Evolutionary conservation across 2,888 invertebrate genomes (phyloP), one percentile per base, ranked within the genome.

Genomic region (Poecilus cupreus): DNA sequence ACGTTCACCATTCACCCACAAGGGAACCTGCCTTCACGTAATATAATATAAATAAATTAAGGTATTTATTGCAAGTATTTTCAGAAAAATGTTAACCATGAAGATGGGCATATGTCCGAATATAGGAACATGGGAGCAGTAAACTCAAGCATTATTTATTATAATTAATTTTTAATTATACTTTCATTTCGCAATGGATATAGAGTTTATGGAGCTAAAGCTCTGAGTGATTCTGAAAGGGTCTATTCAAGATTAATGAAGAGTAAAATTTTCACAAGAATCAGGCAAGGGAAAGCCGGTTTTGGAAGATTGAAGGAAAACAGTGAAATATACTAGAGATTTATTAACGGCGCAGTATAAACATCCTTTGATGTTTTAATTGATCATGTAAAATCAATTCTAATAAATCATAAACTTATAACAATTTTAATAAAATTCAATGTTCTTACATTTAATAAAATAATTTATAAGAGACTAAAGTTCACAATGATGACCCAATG

Each of bases 181-280:
- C 10, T 13, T 43, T 2, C 43, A 11, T 13, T 43, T 5, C 3
- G 10, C 13, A n/a, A 4, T 43, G 10, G 43, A 10, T 43, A 8
- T 11, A 2, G 43, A 43, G n/a, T 43, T 43, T 43, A 43, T 43
- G 3, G 43, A n/a, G 13, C 43, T 43, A 43, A 43, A 43, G 43
- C 8, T 51, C 51, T 18, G 18, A 51, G 51, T 20, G 51, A 51
- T 51, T 51, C 18, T 6, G 16, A 43, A 43, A 51, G 51, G 51
- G 18, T 51, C 51, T 51, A 51, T 51, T 51, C 51, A 51, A 51
- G 51, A 18, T 51, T 51, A 51, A 51, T 51, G 18, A 51, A 51
- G 51, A 8, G 1, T 43, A 13, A 51, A 51, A 51, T 51, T 51
- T 20, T 16, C 51, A 51, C 20, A 51, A 13, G 51, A 51, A 51